Base-by-base conservation (phyloP, 2,797 vertebrate genomes). In the Tapirus indicus region DNA sequence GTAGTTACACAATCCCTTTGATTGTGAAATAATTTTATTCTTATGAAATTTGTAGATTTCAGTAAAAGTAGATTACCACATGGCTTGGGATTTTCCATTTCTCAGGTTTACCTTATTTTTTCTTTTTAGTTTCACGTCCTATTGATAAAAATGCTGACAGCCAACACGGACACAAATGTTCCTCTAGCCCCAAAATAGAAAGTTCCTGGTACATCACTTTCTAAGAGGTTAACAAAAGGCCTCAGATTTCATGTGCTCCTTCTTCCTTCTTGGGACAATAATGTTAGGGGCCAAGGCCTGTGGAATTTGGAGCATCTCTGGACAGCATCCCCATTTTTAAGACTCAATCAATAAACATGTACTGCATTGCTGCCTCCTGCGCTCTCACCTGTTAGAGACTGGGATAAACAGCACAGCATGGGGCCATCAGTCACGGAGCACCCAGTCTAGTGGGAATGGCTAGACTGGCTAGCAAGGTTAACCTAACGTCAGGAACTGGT, bases 11-110 rank as follows among this genome's bases (percentile, higher is more conserved):
- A 66, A 11, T 44, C 14, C 47, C 44, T 88, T 88, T 75, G 94
- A 75, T 12, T 97, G 96, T 90, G 71, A 96, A 62, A 78, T 14
- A 5, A 21, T 35, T 97, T 8, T 66, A 74, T 95, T 91, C 77
- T 84, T 84, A 74, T 2, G 60, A 83, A 72, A 69, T 64, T 7
- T 91, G 5, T 83, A 91, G 29, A 85, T 58, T 90, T 71, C 52
- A 52, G 27, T 72, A 47, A 62, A 90, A 93, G 68, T 71, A 64
- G 23, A 69, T 74, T 78, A 38, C 82, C 35, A 47, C 35, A 7
- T 60, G 47, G 90, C 6, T 68, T 84, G 5, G 58, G 47, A n/a
- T 66, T 93, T 77, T 58, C 20, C 60, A 0, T 74, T 93, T 85
- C 90, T 84, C 71, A 85, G 17, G 17, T 60, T 17, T 56, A 94